Evolutionary conservation across 2,113 vertebrate genomes (phyloP).

Genomic region (Hydrochoerus hydrochaeris): DNA sequence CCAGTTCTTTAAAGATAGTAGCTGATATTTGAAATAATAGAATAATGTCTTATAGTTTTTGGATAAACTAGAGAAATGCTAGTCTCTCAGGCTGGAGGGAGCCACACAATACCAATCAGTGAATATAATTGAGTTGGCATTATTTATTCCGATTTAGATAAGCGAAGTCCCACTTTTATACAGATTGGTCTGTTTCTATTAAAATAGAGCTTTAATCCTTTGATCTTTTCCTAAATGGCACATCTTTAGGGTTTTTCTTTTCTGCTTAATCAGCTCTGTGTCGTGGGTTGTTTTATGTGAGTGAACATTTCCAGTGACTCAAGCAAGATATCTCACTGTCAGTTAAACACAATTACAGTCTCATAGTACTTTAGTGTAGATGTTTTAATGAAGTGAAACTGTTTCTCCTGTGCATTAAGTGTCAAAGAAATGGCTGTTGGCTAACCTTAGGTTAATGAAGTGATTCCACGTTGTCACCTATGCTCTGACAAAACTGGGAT

Average conservation of each 20-base stretch:
- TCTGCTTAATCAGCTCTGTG: not conserved
- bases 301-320: constrained; percentile 23
- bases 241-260: not conserved
- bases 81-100: not conserved
- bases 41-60: not conserved
- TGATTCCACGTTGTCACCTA: constrained; percentile 36
- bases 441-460: constrained; percentile 69
- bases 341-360: constrained; percentile 43
- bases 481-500: constrained; percentile 38
- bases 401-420: constrained; percentile 54
- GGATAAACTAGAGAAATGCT: not conserved
- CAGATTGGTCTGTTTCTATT: not conserved
- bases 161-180: not conserved
- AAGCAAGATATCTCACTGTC: not conserved
- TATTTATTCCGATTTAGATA: not conserved
- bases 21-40: not conserved
- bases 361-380: constrained; percentile 25
- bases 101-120: not conserved
- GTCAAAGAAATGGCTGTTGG: constrained; percentile 21
- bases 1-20: not conserved
- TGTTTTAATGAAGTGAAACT: constrained; percentile 66
- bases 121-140: not conserved
- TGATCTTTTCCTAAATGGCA: not conserved
- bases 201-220: not conserved
- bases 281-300: not conserved